phyloP scores from a whole-genome alignment of 2,113 vertebrate species.

The Chelonoidis abingdonii region DNA sequence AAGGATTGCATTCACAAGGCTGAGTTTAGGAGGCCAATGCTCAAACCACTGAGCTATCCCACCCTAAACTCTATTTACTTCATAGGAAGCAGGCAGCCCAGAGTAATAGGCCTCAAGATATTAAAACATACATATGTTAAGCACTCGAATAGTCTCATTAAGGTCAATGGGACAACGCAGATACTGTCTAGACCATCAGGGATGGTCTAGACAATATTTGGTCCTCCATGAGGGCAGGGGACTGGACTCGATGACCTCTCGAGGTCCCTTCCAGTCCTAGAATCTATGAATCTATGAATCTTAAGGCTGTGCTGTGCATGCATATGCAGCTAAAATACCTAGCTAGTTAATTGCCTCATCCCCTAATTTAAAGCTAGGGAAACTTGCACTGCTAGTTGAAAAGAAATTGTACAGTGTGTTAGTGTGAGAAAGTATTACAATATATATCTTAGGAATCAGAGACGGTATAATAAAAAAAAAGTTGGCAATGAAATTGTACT shows the following conservation, averaged over 20 bases:
- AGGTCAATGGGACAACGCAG: background rate
- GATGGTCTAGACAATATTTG: too few relatives aligned
- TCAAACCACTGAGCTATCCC: too few relatives aligned
- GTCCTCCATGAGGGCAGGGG: too few relatives aligned
- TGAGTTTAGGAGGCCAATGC: too few relatives aligned
- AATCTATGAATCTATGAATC: too few relatives aligned
- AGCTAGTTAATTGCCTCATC: background rate
- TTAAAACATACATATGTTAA: background rate
- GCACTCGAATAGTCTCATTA: background rate
- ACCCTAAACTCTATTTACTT: background rate
- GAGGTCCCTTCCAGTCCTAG: too few relatives aligned
- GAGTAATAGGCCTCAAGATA: accelerated
- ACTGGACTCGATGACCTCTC: too few relatives aligned
- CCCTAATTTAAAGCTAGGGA: background rate
- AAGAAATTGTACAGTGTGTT: background rate
- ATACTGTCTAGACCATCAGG: too few relatives aligned
- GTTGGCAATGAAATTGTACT: background rate
- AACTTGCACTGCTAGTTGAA: background rate
- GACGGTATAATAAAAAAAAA: background rate
- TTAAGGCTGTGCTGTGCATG: background rate
- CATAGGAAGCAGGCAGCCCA: background rate
- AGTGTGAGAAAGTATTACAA: background rate
- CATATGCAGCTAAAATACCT: background rate
- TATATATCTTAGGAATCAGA: background rate
- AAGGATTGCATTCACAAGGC: too few relatives aligned